Base-by-base conservation (phyloP, 92 coral and sea anemone genomes). In the Montipora capitata region DNA sequence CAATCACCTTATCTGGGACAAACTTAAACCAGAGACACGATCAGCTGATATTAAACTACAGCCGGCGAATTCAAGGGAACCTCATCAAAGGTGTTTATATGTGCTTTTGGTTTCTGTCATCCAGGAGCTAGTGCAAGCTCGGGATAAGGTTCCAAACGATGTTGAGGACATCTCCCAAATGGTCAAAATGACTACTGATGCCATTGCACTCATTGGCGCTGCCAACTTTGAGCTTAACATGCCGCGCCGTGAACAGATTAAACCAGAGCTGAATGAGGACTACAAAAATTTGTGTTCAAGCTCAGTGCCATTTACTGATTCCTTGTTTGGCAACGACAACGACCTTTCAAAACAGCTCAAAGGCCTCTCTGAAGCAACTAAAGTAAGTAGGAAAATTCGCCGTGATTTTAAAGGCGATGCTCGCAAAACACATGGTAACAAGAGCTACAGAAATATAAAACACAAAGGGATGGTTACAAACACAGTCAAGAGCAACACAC, bases 201-300 rank as follows among this genome's bases (percentile, higher is more conserved):
- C 10, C 64, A 58, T 58, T 12, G 94, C 94, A 14, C 85, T 91
- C 52, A 48, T 81, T 16, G 87, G 92, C 3, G 88, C 92, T 52
- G 92, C 88, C 16, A 91, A 87, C 35, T 91, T 71, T 81, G 91
- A 87, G 20, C 71, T 91, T 38, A 86, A 82, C 54, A 86, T 86
- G 91, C 74, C 81, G 81, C 71, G 94, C 54, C 75, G 91, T 63
- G 86, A 84, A 59, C 71, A 77, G 58, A 90, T 88, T 20, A 82
- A 82, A 40, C 92, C 81, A 41, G 88, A 89, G 54, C 79, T 89
- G n/a, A 27, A 27, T 27, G 35, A 27, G 35, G 35, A 88, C 58
- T 81, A 88, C 68, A 88, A 89, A 82, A 88, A 83, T 45, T 72
- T 90, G 9, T 82, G 90, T 85, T 90, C 87, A n/a, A 54, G 27